These are phyloP conservation scores for Nyctibius grandis DNA, from an alignment of 2,797 vertebrate genomes.

Conservation along the genomic window DNA sequence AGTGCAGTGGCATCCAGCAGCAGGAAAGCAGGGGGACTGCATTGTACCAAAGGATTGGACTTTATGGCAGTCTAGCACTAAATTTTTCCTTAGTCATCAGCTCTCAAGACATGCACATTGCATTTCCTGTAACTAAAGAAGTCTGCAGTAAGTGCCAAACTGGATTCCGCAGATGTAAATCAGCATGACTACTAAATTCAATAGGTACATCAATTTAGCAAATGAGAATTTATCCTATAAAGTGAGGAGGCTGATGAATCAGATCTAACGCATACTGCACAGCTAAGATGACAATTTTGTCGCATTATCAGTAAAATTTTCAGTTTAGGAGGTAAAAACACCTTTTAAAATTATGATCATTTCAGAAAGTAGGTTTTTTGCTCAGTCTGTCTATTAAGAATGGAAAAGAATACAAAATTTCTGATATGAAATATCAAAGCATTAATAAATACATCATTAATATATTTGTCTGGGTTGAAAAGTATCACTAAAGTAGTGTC, in stretches of 20 bases:
- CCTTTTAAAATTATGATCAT: background rate
- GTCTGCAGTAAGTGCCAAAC: background rate
- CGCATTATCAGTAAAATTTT: background rate
- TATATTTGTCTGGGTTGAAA: too few species aligned
- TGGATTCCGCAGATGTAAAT: background rate
- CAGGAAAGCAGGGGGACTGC: background rate
- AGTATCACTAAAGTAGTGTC: too few species aligned
- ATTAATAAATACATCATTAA: too few species aligned
- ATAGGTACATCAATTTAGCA: background rate
- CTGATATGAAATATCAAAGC: too few species aligned
- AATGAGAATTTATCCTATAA: background rate
- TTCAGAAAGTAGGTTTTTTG: background rate
- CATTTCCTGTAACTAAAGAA: background rate
- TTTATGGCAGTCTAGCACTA: background rate
- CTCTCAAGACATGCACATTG: background rate
- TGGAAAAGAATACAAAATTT: too few species aligned
- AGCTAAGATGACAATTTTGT: background rate
- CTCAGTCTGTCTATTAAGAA: background rate
- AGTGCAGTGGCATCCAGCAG: background rate
- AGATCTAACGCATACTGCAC: background rate
- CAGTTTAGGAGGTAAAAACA: background rate
- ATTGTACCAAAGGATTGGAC: background rate
- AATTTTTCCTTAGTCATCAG: background rate
- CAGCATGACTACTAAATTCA: background rate
- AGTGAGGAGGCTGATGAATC: background rate